These are phyloP conservation scores for Blastobasis adustella DNA, from an alignment of 2,888 invertebrate species.

Conservation along the genomic window DNA sequence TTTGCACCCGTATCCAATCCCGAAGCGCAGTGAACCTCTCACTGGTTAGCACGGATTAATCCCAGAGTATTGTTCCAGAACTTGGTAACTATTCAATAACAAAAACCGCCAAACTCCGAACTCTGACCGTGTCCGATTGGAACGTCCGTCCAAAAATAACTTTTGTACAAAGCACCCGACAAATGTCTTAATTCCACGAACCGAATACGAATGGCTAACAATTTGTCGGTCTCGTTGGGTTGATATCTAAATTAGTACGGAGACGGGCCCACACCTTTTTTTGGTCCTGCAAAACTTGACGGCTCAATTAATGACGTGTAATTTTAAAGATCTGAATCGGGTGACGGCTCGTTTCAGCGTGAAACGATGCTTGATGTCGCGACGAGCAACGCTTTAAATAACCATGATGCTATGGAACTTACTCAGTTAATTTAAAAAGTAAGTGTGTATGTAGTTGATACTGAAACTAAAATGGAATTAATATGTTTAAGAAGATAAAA, in stretches of 20 bases:
- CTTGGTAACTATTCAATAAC: conserved; percentile 37
- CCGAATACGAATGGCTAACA: conserved; percentile 52
- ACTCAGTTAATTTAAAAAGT: not conserved
- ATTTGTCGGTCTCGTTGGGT: conserved; percentile 63
- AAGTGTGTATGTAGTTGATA: not conserved
- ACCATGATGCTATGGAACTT: too few relatives aligned
- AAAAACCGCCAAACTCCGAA: conserved; percentile 41
- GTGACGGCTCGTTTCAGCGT: conserved; percentile 42
- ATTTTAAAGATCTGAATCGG: conserved; percentile 60
- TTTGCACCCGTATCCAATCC: too few relatives aligned
- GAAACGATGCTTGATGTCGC: conserved; percentile 17
- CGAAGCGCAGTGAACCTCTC: too few relatives aligned
- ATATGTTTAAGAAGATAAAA: not conserved
- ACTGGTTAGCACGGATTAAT: conserved; percentile 21
- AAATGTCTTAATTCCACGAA: conserved; percentile 52
- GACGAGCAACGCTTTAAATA: too few relatives aligned
- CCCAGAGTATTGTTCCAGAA: conserved; percentile 25
- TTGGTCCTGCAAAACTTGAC: conserved; percentile 39
- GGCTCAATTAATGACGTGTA: conserved; percentile 65
- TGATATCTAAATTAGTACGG: conserved; percentile 71
- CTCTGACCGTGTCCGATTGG: conserved; percentile 26
- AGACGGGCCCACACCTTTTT: conserved; percentile 51
- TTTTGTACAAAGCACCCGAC: conserved; percentile 20
- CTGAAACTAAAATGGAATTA: not conserved
- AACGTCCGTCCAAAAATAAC: conserved; percentile 7